Conservation (phyloP, 2,113 vertebrate genomes). For the Peromyscus leucopus region DNA sequence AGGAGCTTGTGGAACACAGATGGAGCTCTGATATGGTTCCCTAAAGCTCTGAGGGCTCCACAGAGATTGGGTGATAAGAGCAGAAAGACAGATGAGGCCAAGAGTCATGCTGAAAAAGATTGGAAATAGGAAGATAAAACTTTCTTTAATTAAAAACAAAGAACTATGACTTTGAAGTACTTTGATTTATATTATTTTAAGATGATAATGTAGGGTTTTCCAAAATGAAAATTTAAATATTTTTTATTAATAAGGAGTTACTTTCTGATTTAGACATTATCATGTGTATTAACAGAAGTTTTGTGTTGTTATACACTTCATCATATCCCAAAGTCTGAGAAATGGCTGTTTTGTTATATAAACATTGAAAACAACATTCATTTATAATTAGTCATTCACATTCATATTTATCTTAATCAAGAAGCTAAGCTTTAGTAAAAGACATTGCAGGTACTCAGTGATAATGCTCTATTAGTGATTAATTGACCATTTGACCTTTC, state of each 20-base stretch:
- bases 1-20: background rate
- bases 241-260: constrained; percentile 52
- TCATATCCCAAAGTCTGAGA: background rate
- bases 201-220: background rate
- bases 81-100: background rate
- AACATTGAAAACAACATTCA: background rate
- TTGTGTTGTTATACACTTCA: background rate
- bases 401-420: constrained; percentile 36
- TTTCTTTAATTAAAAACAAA: constrained; percentile 24
- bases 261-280: background rate
- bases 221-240: constrained; percentile 31
- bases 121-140: constrained; percentile 49
- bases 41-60: background rate
- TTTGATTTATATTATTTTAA: constrained; percentile 17
- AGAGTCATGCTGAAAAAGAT: background rate
- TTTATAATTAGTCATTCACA: constrained; percentile 27
- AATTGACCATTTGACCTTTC: constrained; percentile 9
- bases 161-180: constrained; percentile 33
- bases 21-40: background rate
- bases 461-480: background rate
- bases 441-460: background rate
- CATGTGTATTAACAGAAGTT: background rate
- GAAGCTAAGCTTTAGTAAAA: constrained; percentile 12
- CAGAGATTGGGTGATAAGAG: background rate
- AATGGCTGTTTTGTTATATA: background rate